Evolutionary conservation across 2,113 vertebrate species (phyloP).

Genomic region (Lepus europaeus): DNA sequence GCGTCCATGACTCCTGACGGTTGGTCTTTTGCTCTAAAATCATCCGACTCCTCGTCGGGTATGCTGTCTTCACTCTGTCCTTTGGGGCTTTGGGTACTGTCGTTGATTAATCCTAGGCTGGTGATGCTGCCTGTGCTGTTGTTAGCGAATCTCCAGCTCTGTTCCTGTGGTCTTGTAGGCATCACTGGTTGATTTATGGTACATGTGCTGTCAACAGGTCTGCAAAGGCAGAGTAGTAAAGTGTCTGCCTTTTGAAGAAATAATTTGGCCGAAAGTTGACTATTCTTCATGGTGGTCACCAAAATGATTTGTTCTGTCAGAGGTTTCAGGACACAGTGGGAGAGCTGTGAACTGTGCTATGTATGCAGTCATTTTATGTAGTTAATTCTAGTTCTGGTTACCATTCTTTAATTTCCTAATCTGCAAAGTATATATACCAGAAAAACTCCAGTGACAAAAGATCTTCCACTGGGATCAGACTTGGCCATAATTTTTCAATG

Average conservation of each 20-base stretch:
- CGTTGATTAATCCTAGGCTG: slow-evolving; percentile 87
- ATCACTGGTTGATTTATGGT: slow-evolving; percentile 66
- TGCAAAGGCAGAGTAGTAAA: slow-evolving; percentile 66
- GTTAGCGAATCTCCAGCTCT: slow-evolving; percentile 70
- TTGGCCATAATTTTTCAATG: slow-evolving; percentile 14
- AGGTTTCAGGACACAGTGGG: not conserved
- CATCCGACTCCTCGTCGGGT: slow-evolving; percentile 99
- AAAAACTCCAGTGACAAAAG: not conserved
- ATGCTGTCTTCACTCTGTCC: slow-evolving; percentile 98
- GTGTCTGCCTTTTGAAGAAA: slow-evolving; percentile 17
- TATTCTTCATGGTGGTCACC: not conserved
- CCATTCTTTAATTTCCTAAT: not conserved
- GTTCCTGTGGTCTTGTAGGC: not conserved
- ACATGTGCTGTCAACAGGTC: slow-evolving; percentile 50
- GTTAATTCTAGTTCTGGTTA: not conserved
- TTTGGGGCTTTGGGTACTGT: slow-evolving; percentile 94
- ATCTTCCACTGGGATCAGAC: slow-evolving; percentile 30
- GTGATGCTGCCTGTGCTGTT: slow-evolving; percentile 81
- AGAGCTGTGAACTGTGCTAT: not conserved
- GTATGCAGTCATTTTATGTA: not conserved
- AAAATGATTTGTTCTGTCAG: not conserved
- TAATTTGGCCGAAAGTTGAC: slow-evolving; percentile 9
- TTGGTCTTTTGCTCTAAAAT: slow-evolving; percentile 99
- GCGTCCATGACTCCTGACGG: slow-evolving; percentile 99
- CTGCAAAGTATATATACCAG: not conserved